Percentiles rank a stretch among this genome's conserved stretches.
These are phyloP conservation scores for Valencia hispanica DNA, from an alignment of 2,797 vertebrate species.

Conservation along the genomic window DNA sequence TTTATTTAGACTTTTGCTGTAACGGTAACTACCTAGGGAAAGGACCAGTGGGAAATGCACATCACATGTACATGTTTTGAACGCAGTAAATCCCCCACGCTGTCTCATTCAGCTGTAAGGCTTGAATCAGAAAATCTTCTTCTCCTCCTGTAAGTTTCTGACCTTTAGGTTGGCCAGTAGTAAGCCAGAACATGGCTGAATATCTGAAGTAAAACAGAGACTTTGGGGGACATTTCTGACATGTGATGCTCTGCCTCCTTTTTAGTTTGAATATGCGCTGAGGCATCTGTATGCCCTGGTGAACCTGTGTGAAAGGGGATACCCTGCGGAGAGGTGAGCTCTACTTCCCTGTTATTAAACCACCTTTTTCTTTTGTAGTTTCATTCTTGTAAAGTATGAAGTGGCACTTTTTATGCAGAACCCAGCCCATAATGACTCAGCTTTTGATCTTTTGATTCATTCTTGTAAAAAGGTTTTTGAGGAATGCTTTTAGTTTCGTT, in stretches of 20 bases:
- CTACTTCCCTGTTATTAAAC: not conserved
- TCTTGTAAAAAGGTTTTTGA: not conserved
- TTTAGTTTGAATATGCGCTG: conserved; percentile 93
- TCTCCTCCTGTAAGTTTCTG: conserved; percentile 12
- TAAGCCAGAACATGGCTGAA: not conserved
- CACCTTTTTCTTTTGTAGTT: not conserved
- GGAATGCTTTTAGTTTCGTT: not conserved
- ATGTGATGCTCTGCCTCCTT: conserved; percentile 38
- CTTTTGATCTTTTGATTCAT: not conserved
- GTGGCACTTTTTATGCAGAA: not conserved
- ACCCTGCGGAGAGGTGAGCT: conserved; percentile 84
- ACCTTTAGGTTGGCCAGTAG: conserved; percentile 12
- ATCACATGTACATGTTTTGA: not conserved
- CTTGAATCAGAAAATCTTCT: not conserved
- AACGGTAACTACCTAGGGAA: not conserved
- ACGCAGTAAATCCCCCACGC: not conserved
- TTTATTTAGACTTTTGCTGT: not conserved
- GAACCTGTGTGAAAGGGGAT: conserved; percentile 90
- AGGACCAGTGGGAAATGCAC: not conserved
- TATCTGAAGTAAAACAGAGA: not conserved
- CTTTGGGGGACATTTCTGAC: conserved; percentile 1
- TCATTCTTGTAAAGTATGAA: not conserved
- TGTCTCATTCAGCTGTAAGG: not conserved
- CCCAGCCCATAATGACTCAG: not conserved
- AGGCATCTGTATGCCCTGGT: conserved; percentile 90